Conservation (phyloP, 2,113 vertebrate species). For the Hippocampus mohnikei region DNA sequence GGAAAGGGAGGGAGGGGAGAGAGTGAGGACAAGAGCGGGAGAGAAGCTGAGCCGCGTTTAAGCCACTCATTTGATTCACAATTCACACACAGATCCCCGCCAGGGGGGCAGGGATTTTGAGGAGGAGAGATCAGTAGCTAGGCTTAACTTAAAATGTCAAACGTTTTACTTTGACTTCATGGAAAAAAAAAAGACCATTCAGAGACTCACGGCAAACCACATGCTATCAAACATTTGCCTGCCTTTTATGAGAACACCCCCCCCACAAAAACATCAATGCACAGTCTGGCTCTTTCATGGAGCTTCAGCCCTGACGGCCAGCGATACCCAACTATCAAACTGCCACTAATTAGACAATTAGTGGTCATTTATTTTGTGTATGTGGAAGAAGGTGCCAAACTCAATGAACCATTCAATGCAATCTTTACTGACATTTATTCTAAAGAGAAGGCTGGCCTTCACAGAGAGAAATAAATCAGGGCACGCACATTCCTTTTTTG, state of each 20-base stretch:
- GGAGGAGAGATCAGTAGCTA: conserved; percentile 54
- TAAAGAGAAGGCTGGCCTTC: conserved; percentile 32
- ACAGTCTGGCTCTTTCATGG: conserved; percentile 63
- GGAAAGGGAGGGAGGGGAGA: conserved; percentile 7
- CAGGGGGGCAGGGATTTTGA: conserved; percentile 57
- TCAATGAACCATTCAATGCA: conserved; percentile 71
- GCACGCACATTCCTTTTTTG: too few species aligned
- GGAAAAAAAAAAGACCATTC: conserved; percentile 52
- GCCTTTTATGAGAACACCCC: conserved; percentile 23
- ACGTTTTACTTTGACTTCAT: conserved; percentile 60
- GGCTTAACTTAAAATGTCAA: conserved; percentile 66
- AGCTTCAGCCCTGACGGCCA: conserved; percentile 60
- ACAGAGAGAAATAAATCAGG: conserved; percentile 43
- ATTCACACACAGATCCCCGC: conserved; percentile 57
- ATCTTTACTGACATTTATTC: conserved; percentile 64
- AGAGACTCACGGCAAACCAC: conserved; percentile 47
- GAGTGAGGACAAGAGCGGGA: conserved; percentile 11
- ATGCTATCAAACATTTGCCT: conserved; percentile 46
- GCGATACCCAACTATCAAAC: conserved; percentile 73
- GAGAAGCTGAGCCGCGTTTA: conserved; percentile 48
- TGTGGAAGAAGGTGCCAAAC: conserved; percentile 73
- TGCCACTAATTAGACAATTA: conserved; percentile 71
- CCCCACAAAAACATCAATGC: conserved; percentile 18
- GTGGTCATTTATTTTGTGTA: conserved; percentile 72
- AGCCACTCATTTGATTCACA: conserved; percentile 57